Evolutionary conservation across 2,797 vertebrate species (phyloP).

Genomic region (Chaenodraco wilsoni): DNA sequence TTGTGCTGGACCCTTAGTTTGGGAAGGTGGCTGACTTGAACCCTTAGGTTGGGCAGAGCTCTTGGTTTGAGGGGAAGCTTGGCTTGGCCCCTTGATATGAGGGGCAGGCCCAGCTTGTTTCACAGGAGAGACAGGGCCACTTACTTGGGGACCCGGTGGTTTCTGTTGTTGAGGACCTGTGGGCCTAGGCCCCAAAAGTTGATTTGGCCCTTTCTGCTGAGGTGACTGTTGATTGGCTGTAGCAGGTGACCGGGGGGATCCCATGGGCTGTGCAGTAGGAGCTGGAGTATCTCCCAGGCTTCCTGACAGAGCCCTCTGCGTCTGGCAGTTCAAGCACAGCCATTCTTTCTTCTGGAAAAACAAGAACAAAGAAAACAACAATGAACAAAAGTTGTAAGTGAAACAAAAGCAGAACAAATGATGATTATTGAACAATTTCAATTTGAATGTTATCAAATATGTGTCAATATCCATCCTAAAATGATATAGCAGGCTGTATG

Average conservation of each 20-base stretch:
- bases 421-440: too few species aligned
- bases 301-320: conserved; percentile 94
- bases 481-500: too few species aligned
- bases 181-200: conserved; percentile 83
- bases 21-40: conserved; percentile 54
- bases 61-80: conserved; percentile 72
- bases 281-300: conserved; percentile 89
- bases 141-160: conserved; percentile 84
- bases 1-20: conserved; percentile 68
- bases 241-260: conserved; percentile 84
- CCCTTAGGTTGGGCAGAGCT: conserved; percentile 65
- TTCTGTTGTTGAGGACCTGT: conserved; percentile 83
- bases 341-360: conserved; percentile 96
- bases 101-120: conserved; percentile 85
- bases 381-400: conserved; percentile 21
- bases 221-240: conserved; percentile 80
- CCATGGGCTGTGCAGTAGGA: conserved; percentile 80
- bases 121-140: conserved; percentile 84
- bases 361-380: conserved; percentile 51
- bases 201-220: conserved; percentile 79
- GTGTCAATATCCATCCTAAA: too few species aligned
- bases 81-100: conserved; percentile 79
- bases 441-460: too few species aligned
- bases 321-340: conserved; percentile 99
- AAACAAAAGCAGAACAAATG: background rate